phyloP scores from a whole-genome alignment of 2,888 invertebrate genomes.

The Trachelus troglodyta region DNA sequence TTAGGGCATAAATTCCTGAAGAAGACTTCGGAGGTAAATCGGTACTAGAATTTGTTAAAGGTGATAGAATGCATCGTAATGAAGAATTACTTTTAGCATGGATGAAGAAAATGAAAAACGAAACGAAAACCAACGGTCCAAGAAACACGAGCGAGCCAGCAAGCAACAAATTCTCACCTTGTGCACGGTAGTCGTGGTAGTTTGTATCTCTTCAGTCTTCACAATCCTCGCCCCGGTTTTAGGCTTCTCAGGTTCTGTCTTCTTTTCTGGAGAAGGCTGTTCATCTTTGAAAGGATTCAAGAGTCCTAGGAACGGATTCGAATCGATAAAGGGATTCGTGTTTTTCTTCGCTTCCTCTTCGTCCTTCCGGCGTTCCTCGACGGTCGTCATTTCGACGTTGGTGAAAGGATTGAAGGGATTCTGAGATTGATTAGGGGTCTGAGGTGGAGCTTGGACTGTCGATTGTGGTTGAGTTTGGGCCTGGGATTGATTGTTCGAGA shows the following conservation, averaged over 20 bases:
- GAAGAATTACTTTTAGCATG: background rate
- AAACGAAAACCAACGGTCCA: background rate
- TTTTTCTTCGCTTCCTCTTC: slow-evolving; percentile 45
- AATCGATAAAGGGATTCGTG: slow-evolving; percentile 68
- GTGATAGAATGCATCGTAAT: background rate
- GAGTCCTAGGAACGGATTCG: slow-evolving; percentile 65
- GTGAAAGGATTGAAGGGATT: slow-evolving; percentile 66
- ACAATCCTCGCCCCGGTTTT: slow-evolving; percentile 52
- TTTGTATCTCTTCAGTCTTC: slow-evolving; percentile 59
- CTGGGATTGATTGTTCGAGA: slow-evolving; percentile 49
- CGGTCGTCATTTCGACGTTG: slow-evolving; percentile 31
- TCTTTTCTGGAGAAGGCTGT: slow-evolving; percentile 28
- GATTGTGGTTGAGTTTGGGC: slow-evolving; percentile 9
- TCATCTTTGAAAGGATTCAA: slow-evolving; percentile 61
- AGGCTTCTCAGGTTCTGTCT: slow-evolving; percentile 33
- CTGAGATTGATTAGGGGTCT: slow-evolving; percentile 47
- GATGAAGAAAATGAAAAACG: background rate
- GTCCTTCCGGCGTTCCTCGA: slow-evolving; percentile 23
- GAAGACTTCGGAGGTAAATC: background rate
- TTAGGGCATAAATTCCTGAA: background rate
- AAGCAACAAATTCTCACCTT: slow-evolving; percentile 52
- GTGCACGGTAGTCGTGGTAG: slow-evolving; percentile 52
- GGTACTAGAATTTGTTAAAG: background rate
- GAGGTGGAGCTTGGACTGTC: slow-evolving; percentile 38
- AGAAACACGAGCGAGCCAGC: slow-evolving; percentile 22